These are phyloP conservation scores for Belgica antarctica DNA, from an alignment of 2,888 invertebrate species.

Conservation along the genomic window DNA sequence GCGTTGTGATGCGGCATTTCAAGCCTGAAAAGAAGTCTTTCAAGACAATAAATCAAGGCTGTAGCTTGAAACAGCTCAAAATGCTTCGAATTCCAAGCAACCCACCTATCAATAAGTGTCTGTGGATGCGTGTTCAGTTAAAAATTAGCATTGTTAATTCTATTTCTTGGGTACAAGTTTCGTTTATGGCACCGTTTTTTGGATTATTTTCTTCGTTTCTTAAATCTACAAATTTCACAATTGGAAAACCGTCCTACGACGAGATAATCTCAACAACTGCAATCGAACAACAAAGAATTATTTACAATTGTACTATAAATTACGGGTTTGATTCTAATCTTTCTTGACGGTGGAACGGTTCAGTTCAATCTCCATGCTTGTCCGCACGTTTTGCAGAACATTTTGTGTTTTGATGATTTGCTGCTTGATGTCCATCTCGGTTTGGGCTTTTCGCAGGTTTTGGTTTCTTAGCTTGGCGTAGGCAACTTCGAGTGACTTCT, in stretches of 20 bases:
- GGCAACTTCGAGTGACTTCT: constrained; percentile 73
- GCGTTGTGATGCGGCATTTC: no score
- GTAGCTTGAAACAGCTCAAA: no score
- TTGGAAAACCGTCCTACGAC: no score
- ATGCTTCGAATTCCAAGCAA: no score
- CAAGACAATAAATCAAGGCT: no score
- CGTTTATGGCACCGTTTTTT: not conserved
- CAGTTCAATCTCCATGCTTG: constrained; percentile 63
- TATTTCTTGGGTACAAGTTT: not conserved
- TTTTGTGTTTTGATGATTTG: constrained; percentile 77
- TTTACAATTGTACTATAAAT: constrained; percentile 9
- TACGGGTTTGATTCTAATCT: not conserved
- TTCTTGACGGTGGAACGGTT: not conserved
- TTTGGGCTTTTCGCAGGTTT: constrained; percentile 76
- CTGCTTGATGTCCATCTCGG: constrained; percentile 78
- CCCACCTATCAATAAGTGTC: no score
- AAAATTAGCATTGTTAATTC: not conserved
- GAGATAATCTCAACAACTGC: constrained; percentile 15
- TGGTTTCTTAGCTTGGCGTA: constrained; percentile 71
- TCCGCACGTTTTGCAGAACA: constrained; percentile 71
- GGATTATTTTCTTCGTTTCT: not conserved
- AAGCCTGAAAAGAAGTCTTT: no score
- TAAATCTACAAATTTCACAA: no score
- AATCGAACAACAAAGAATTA: not conserved
- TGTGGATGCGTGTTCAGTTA: not conserved